Conservation (phyloP, 2,113 vertebrate genomes). For the Ptilonorhynchus violaceus region DNA sequence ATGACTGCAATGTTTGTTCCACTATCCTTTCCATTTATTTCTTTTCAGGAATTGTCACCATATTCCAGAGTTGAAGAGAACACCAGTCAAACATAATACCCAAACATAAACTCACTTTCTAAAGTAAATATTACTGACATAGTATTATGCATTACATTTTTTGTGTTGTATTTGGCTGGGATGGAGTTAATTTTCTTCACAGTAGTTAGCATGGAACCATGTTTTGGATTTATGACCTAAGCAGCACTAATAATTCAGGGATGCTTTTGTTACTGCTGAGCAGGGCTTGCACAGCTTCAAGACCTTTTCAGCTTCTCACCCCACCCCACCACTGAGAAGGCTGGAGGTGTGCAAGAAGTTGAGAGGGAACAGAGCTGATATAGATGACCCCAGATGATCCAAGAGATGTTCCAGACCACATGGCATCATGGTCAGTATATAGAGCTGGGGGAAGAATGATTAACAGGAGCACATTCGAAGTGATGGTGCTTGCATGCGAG, state of each 20-base stretch:
- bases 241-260: no score
- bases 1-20: background rate
- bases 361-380: background rate
- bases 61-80: background rate
- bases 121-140: background rate
- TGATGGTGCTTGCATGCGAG: background rate
- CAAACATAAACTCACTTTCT: background rate
- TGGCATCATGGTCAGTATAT: background rate
- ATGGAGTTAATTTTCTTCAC: background rate
- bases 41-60: background rate
- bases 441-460: background rate
- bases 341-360: background rate
- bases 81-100: background rate
- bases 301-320: background rate
- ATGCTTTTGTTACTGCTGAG: background rate
- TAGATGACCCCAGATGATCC: background rate
- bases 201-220: background rate
- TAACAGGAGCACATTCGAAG: fast-evolving
- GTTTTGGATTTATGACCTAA: background rate
- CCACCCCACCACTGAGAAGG: background rate
- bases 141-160: background rate
- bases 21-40: conserved; percentile 6
- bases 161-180: background rate
- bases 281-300: background rate
- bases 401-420: background rate